A percentile compares a stretch with the other conserved stretches of the same genome.
These are phyloP conservation scores for Oikopleura dioica DNA, from an alignment of 23 tunicate genomes.

Conservation along the genomic window DNA sequence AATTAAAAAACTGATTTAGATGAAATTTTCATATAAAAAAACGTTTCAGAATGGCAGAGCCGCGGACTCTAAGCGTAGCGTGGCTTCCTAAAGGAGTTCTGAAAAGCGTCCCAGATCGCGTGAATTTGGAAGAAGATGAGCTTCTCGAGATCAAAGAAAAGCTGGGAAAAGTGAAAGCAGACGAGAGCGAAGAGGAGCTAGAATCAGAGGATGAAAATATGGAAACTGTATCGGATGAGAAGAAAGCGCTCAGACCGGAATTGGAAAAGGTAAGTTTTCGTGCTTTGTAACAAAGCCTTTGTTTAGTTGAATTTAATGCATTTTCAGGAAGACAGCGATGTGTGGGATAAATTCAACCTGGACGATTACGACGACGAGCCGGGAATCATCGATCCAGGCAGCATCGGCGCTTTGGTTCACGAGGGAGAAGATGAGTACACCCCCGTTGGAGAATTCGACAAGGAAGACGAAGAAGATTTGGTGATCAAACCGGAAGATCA, in stretches of 20 bases:
- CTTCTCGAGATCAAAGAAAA: neutral
- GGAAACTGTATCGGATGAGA: no score
- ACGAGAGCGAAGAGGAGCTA: neutral
- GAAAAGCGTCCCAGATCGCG: neutral
- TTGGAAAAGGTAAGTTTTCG: no score
- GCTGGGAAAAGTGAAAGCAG: no score
- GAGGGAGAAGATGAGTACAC: neutral
- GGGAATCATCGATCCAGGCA: neutral
- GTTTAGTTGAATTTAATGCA: neutral
- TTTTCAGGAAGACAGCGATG: neutral
- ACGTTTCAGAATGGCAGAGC: neutral
- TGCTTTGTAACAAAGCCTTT: neutral
- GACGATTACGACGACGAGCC: slow-evolving; percentile 11
- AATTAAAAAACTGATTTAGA: no score
- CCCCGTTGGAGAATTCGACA: neutral
- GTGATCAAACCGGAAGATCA: neutral
- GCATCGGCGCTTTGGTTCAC: neutral
- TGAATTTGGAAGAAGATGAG: neutral
- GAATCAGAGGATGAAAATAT: neutral
- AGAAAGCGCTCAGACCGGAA: no score
- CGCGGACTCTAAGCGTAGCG: neutral
- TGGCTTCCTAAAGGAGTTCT: neutral
- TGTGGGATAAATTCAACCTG: neutral
- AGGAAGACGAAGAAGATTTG: slow-evolving; percentile 10
- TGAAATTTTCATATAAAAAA: neutral